A percentile compares a stretch with the other conserved stretches of the same genome.
Conservation (phyloP, 2,888 invertebrate genomes). For the Acholoe squamosa region DNA sequence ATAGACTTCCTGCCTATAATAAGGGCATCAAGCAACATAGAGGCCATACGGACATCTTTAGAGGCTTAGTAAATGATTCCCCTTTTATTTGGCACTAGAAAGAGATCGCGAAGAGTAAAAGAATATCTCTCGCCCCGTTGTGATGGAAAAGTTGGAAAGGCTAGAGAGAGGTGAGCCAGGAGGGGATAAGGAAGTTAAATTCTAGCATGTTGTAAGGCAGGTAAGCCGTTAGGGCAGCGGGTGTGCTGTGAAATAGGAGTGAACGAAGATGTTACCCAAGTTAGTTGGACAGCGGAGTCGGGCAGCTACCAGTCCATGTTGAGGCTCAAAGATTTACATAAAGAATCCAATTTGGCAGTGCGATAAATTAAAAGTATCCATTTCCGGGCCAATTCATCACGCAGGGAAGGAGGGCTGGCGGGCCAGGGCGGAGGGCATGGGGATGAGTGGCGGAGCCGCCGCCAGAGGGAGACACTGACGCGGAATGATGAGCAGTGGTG, state of each 20-base stretch:
- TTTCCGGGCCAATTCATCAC: conserved; percentile 41
- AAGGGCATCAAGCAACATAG: background rate
- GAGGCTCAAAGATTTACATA: conserved; percentile 35
- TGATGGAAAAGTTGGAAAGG: too few relatives aligned
- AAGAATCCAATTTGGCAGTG: conserved; percentile 41
- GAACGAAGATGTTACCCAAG: too few relatives aligned
- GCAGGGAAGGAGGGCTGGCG: background rate
- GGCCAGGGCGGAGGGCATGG: conserved; percentile 6
- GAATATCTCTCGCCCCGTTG: too few relatives aligned
- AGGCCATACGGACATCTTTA: too few relatives aligned
- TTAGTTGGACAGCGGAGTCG: background rate
- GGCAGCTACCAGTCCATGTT: background rate
- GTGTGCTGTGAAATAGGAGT: too few relatives aligned
- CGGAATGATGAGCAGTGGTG: conserved; percentile 10
- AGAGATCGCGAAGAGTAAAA: too few relatives aligned
- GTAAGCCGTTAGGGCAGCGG: too few relatives aligned
- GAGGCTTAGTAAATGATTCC: too few relatives aligned
- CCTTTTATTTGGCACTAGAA: too few relatives aligned
- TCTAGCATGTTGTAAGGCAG: too few relatives aligned
- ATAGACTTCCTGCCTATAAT: background rate
- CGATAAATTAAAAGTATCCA: conserved; percentile 44
- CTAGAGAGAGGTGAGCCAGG: too few relatives aligned
- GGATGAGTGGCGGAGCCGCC: conserved; percentile 8
- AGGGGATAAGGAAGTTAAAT: too few relatives aligned
- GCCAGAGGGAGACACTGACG: conserved; percentile 23